A percentile compares a stretch with the other conserved stretches of the same genome.
These are phyloP conservation scores for Drosophila varians DNA, from an alignment of 1,140 invertebrate species.

Conservation along the genomic window DNA sequence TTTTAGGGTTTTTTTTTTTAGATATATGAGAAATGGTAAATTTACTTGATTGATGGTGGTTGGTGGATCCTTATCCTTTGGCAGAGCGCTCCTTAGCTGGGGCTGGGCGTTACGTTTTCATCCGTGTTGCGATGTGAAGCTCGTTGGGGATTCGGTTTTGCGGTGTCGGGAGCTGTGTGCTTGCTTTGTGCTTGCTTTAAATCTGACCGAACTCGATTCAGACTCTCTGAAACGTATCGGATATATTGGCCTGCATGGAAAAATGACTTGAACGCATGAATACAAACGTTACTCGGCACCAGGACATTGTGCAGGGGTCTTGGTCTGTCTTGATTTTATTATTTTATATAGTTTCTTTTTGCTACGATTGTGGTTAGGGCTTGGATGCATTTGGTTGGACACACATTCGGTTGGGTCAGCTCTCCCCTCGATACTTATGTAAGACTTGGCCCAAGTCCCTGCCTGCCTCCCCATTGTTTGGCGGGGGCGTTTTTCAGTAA, in stretches of 20 bases:
- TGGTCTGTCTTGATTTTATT: conserved; percentile 40
- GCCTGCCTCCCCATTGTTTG: no score
- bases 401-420: conserved; percentile 26
- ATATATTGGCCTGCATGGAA: conserved; percentile 81
- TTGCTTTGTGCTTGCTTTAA: conserved; percentile 34
- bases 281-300: conserved; percentile 79
- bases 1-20: no score
- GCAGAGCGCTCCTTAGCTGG: background rate
- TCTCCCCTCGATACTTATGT: conserved; percentile 25
- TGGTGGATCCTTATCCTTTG: background rate
- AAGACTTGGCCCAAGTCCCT: conserved; percentile 12
- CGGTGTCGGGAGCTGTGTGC: conserved; percentile 1
- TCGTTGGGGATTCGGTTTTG: background rate
- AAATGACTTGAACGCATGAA: conserved; percentile 84
- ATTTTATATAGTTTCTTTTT: conserved; percentile 13
- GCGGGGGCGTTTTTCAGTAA: background rate
- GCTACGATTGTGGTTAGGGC: conserved; percentile 62
- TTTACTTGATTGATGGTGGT: conserved; percentile 67
- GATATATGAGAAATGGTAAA: conserved; percentile 63
- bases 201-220: conserved; percentile 48
- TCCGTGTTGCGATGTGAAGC: conserved; percentile 5
- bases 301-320: conserved; percentile 71
- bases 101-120: conserved; percentile 11
- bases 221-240: conserved; percentile 71
- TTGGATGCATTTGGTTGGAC: conserved; percentile 4